A percentile compares a stretch with the other conserved stretches of the same genome.
Evolutionary conservation across 2,113 vertebrate species (phyloP).

Genomic region (Cinclus cinclus): DNA sequence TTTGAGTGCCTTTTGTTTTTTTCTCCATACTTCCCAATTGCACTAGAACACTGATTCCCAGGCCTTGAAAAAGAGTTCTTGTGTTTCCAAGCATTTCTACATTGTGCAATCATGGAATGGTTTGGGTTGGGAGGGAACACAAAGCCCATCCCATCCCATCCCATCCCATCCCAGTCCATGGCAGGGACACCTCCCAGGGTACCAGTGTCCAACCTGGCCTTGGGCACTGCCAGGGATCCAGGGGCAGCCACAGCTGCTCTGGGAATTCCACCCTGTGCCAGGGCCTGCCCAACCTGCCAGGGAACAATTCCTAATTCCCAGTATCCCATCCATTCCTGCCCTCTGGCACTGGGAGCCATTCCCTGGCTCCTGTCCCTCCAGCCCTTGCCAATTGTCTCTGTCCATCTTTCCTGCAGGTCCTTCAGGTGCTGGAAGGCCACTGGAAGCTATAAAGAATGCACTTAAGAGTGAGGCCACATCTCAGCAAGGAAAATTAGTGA

Average conservation of each 20-base stretch:
- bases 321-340: not conserved
- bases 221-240: not conserved
- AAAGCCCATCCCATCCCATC: fast-evolving
- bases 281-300: not conserved
- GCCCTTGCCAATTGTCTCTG: not conserved
- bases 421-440: not conserved
- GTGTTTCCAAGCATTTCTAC: not conserved
- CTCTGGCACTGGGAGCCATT: not conserved
- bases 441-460: too few species aligned
- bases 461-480: not conserved
- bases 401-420: not conserved
- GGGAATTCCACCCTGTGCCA: not conserved
- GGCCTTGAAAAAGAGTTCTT: not conserved
- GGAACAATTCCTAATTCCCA: not conserved
- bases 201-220: not conserved
- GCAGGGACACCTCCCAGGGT: not conserved
- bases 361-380: fast-evolving
- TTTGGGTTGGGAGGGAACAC: fast-evolving
- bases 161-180: fast-evolving
- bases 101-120: not conserved
- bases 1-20: not conserved
- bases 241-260: not conserved
- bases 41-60: not conserved
- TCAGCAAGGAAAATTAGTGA: not conserved
- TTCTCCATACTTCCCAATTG: not conserved